Conservation (phyloP, 2,888 invertebrate genomes). For the Pogonocherus hispidulus region DNA sequence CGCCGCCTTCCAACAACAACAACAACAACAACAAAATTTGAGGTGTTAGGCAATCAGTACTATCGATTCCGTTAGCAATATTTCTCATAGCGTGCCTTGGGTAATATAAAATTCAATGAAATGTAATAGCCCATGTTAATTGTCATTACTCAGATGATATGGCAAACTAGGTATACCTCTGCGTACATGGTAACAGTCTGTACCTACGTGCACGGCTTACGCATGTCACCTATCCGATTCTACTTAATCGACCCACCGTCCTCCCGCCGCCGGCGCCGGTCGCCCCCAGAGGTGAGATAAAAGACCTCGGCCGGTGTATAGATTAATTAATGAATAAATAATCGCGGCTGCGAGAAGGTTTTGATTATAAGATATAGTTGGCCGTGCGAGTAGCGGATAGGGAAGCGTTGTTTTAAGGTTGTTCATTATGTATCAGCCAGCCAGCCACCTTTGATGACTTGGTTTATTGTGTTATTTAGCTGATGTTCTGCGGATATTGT, state of each 20-base stretch:
- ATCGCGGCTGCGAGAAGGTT: conserved; percentile 64
- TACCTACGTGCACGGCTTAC: too few species aligned
- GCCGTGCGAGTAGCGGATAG: conserved; percentile 56
- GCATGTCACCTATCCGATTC: too few species aligned
- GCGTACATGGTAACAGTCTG: too few species aligned
- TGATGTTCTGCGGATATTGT: conserved; percentile 38
- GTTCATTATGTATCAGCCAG: conserved; percentile 64
- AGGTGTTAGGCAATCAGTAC: too few species aligned
- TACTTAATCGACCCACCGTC: neutral
- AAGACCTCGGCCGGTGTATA: conserved; percentile 56
- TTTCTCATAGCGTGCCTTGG: too few species aligned
- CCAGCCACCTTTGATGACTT: conserved; percentile 58
- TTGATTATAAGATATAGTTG: conserved; percentile 67
- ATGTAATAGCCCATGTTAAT: too few species aligned
- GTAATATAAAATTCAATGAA: too few species aligned
- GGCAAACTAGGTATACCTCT: too few species aligned
- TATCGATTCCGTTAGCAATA: too few species aligned
- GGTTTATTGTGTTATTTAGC: conserved; percentile 56
- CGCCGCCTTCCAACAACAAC: too few species aligned
- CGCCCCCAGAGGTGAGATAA: conserved; percentile 33
- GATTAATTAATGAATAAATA: conserved; percentile 70
- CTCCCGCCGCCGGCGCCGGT: neutral
- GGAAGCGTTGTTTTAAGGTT: conserved; percentile 61
- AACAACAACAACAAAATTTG: too few species aligned
- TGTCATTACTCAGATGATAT: too few species aligned